phyloP scores from a whole-genome alignment of 2,888 invertebrate species.

The Sphaerophoria taeniata region DNA sequence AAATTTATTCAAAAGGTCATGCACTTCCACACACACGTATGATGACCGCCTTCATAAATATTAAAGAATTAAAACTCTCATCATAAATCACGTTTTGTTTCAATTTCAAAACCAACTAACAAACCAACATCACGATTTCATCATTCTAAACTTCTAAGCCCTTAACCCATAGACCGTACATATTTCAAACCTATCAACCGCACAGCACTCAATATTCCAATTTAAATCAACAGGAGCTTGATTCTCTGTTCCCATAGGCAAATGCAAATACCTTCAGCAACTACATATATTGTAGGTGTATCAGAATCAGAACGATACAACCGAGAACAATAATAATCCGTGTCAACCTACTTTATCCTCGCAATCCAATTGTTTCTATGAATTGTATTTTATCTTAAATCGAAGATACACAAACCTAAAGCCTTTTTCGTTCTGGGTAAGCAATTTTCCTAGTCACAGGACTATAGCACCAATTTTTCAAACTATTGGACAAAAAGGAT shows the following conservation, averaged over 20 bases:
- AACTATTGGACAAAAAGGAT: too few relatives aligned
- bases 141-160: too few relatives aligned
- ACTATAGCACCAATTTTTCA: too few relatives aligned
- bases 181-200: neutral
- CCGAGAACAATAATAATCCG: neutral
- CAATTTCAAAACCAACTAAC: neutral
- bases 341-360: slow-evolving; percentile 11
- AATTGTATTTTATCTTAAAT: slow-evolving; percentile 26
- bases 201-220: slow-evolving; percentile 10
- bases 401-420: slow-evolving; percentile 22
- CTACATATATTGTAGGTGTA: neutral
- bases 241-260: neutral
- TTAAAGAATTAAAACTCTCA: too few relatives aligned
- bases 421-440: neutral
- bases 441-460: too few relatives aligned
- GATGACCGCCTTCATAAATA: too few relatives aligned
- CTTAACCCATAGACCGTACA: neutral
- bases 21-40: too few relatives aligned
- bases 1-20: neutral
- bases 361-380: slow-evolving; percentile 25
- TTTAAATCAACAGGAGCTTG: slow-evolving; percentile 9
- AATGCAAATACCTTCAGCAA: slow-evolving; percentile 9
- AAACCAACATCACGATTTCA: too few relatives aligned
- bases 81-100: slow-evolving; percentile 7
- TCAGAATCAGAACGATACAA: too few relatives aligned